phyloP scores from a whole-genome alignment of 2,797 vertebrate species.

The Danio choprae region DNA sequence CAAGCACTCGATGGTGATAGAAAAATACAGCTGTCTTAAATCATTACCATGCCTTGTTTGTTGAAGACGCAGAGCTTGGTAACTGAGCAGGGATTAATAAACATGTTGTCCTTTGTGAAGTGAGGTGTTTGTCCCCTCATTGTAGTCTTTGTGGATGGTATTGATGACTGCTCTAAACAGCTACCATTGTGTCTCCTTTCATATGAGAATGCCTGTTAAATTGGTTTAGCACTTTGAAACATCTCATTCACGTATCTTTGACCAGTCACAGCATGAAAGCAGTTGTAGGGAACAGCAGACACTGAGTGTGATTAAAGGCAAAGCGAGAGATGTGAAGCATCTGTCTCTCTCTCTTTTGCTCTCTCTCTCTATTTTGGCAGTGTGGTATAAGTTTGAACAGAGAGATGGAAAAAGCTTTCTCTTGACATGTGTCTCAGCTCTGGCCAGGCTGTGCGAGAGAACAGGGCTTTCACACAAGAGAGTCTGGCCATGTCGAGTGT shows the following conservation, averaged over 20 bases:
- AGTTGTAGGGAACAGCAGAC: constrained; percentile 48
- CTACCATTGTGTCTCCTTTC: constrained; percentile 40
- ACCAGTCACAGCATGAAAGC: constrained; percentile 54
- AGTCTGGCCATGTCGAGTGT: constrained; percentile 62
- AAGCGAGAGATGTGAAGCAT: constrained; percentile 54
- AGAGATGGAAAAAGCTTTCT: constrained; percentile 52
- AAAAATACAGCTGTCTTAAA: constrained; percentile 56
- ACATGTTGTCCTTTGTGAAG: constrained; percentile 51
- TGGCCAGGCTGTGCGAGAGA: constrained; percentile 48
- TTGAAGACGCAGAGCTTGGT: constrained; percentile 50
- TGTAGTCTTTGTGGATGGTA: constrained; percentile 34
- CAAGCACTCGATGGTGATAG: constrained; percentile 39
- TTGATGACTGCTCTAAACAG: constrained; percentile 53
- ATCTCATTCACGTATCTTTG: constrained; percentile 57
- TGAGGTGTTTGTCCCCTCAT: constrained; percentile 38
- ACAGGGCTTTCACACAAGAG: constrained; percentile 56
- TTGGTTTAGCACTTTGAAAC: constrained; percentile 55
- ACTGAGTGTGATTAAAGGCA: constrained; percentile 58
- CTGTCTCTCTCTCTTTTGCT: constrained; percentile 30
- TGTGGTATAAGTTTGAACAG: constrained; percentile 52
- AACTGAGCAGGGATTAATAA: constrained; percentile 56
- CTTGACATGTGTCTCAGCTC: constrained; percentile 55
- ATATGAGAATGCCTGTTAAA: constrained; percentile 49
- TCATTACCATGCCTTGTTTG: constrained; percentile 45
- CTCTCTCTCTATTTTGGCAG: constrained; percentile 42